Conservation (phyloP, 2,888 invertebrate species). For the Deilephila elpenor region DNA sequence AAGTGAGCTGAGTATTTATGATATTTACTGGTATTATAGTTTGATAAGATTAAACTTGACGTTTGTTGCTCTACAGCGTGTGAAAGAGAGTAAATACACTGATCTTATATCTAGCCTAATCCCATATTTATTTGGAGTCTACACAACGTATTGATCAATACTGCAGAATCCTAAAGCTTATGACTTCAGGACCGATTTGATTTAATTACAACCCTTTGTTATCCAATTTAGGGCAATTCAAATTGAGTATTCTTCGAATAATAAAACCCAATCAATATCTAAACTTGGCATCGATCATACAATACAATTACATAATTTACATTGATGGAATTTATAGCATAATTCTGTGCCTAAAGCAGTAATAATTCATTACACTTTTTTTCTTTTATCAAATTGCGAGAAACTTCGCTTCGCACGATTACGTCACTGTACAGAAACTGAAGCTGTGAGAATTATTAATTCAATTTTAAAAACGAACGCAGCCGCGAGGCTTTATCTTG, state of each 20-base stretch:
- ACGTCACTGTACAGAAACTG: neutral
- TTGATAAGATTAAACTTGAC: neutral
- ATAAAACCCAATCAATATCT: no score
- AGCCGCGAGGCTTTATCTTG: constrained; percentile 32
- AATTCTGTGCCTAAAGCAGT: no score
- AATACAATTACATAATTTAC: no score
- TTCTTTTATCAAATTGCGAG: neutral
- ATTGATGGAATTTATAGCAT: no score
- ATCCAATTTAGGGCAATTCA: no score
- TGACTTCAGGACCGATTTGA: no score
- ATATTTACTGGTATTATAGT: neutral
- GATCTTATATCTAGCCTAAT: neutral
- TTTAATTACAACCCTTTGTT: no score
- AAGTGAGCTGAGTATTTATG: neutral
- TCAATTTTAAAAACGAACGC: neutral
- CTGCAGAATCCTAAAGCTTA: no score
- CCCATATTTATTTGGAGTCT: no score
- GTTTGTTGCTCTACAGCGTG: neutral
- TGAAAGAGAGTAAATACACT: neutral
- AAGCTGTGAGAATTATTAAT: neutral
- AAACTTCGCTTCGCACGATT: neutral
- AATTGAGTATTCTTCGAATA: no score
- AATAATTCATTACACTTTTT: neutral
- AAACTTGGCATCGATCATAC: no score
- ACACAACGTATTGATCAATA: no score